Evolutionary conservation across 64 coral and sea anemone genomes (phyloP), one percentile per base, ranked within the genome.

Genomic region (Stichodactyla helianthus): DNA sequence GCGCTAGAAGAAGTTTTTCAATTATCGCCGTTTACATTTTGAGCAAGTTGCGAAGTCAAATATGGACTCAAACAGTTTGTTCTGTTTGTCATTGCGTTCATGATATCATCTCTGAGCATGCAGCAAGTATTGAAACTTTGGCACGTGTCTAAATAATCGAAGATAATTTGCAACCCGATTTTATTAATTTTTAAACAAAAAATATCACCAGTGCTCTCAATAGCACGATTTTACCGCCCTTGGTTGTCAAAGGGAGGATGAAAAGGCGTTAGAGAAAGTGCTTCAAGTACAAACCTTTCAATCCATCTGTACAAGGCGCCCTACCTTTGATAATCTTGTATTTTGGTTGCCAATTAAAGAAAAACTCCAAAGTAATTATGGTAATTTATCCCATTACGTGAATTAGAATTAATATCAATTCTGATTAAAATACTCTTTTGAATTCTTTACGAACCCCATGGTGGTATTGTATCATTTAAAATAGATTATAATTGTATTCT

Each of bases 391-490:
- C 26, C 68, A 31, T 74, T 74, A 74, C 23, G 10, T 7, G 26
- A 74, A 74, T 74, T 74, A 74, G 26, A 74, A 19, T 27, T 74
- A 10, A 23, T 74, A 74, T 74, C 68, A 74, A 74, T 74, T 74
- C 27, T 74, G 68, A 74, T 74, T 74, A 74, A 31, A 10, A 15
- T 9, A 27, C 25, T 74, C 26, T 10, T 23, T 74, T 26, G 8
- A 26, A 28, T 26, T 35, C 23, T 23, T 74, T 74, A 27, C 8
- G 25, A 74, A 74, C 68, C 68, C 68, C 23, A 74, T 31, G 68
- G 68, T 31, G 35, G n/a, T 31, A 74, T 74, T 74, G 68, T 74
- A 74, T 74, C 68, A 10, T 74, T 31, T 31, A 11, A 74, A 74
- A 74, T 74, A 13, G 68, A 74, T 74, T 74, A 27, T 7, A 35